A percentile compares a stretch with the other conserved stretches of the same genome.
Evolutionary conservation across 2,113 vertebrate species (phyloP).

Genomic region (Pterocles burchelli): DNA sequence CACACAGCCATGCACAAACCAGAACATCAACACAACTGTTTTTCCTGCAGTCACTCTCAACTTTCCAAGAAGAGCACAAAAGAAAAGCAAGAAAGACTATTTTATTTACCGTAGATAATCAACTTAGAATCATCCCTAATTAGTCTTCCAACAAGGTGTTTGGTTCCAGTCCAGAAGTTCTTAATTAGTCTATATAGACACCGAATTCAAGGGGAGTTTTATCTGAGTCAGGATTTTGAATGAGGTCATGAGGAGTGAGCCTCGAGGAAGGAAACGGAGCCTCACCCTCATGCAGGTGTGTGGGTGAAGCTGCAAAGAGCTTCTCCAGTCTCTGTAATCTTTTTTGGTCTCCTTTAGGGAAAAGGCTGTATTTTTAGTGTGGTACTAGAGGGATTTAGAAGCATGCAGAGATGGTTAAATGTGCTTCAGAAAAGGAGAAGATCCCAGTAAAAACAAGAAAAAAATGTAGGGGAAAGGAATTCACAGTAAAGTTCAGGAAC

Average conservation of each 20-base stretch:
- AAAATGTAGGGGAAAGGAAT: background rate
- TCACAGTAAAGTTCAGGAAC: background rate
- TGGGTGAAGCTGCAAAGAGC: background rate
- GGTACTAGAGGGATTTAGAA: background rate
- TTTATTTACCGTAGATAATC: background rate
- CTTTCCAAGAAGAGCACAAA: background rate
- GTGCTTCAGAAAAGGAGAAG: background rate
- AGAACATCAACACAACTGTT: background rate
- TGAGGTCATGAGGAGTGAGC: background rate
- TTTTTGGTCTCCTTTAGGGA: background rate
- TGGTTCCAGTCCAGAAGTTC: conserved; percentile 11
- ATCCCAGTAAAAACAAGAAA: background rate
- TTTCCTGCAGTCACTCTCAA: background rate
- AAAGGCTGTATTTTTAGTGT: background rate
- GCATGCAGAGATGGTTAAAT: background rate
- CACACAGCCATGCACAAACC: background rate
- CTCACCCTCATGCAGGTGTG: conserved; percentile 13
- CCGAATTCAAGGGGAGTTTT: background rate
- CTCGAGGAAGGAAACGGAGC: background rate
- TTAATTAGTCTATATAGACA: background rate
- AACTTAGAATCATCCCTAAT: conserved; percentile 2
- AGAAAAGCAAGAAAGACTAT: background rate
- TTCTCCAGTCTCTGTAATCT: background rate
- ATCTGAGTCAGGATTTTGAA: conserved; percentile 2
- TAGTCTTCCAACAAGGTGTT: background rate